Conservation (phyloP, 1,140 invertebrate species). For the Zaprionus kolodkinae region DNA sequence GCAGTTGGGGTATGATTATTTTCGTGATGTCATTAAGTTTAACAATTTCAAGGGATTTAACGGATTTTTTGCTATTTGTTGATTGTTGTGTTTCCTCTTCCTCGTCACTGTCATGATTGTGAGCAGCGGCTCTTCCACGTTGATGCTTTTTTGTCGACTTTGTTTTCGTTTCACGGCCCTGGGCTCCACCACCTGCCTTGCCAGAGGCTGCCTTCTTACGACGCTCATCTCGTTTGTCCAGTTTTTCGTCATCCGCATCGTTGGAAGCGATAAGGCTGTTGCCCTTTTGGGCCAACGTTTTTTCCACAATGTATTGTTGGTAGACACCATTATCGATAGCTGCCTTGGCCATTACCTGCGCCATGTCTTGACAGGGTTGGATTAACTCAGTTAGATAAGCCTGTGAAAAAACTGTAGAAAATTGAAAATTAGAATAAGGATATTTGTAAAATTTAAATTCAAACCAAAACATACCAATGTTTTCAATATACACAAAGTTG, state of each 20-base stretch:
- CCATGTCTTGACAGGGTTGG: slow-evolving; percentile 88
- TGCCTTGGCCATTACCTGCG: slow-evolving; percentile 90
- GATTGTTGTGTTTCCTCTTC: slow-evolving; percentile 68
- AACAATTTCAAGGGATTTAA: slow-evolving; percentile 84
- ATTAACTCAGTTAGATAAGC: slow-evolving; percentile 89
- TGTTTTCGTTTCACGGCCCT: slow-evolving; percentile 97
- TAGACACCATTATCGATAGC: slow-evolving; percentile 89
- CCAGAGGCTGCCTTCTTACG: slow-evolving; percentile 94
- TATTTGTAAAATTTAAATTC: neutral
- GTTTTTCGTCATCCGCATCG: slow-evolving; percentile 85
- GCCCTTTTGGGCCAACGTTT: slow-evolving; percentile 85
- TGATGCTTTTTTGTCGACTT: slow-evolving; percentile 94
- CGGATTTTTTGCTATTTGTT: slow-evolving; percentile 42
- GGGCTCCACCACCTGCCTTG: slow-evolving; percentile 94
- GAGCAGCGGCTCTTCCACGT: slow-evolving; percentile 85
- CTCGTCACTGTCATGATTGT: slow-evolving; percentile 88
- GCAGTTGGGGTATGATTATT: slow-evolving; percentile 87
- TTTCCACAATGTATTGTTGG: slow-evolving; percentile 87
- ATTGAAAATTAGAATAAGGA: neutral
- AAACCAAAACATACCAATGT: slow-evolving; percentile 84
- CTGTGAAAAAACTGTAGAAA: slow-evolving; percentile 86
- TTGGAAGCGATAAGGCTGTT: slow-evolving; percentile 48
- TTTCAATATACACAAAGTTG: slow-evolving; percentile 85
- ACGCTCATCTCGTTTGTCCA: slow-evolving; percentile 93
- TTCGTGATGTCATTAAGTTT: slow-evolving; percentile 88